Conservation (phyloP, 2,888 invertebrate genomes). For the Alloscopus bannaensis region DNA sequence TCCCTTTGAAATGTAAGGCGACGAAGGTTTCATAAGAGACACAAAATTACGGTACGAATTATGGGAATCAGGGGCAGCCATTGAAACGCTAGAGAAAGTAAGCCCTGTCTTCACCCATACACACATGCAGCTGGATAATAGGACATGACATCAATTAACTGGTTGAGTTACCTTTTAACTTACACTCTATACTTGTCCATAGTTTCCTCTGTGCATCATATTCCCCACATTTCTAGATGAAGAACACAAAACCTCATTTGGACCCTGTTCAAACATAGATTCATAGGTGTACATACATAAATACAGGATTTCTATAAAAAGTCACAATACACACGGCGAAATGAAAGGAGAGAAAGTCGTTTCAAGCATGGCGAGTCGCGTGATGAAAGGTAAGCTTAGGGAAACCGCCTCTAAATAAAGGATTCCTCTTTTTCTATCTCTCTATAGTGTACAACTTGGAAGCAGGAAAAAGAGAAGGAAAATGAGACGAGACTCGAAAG, state of each 20-base stretch:
- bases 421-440: background rate
- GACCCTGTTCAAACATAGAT: no score
- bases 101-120: background rate
- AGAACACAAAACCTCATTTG: no score
- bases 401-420: background rate
- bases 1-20: background rate
- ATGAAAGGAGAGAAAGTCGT: conserved; percentile 1
- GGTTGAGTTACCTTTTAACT: conserved; percentile 27
- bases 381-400: background rate
- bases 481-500: background rate
- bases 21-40: background rate
- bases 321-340: background rate
- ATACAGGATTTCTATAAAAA: no score
- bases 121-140: background rate
- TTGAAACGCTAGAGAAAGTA: conserved; percentile 2
- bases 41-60: background rate
- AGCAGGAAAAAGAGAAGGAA: background rate
- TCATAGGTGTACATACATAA: no score
- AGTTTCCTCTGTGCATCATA: background rate
- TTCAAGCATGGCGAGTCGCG: background rate
- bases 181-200: no score
- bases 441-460: background rate
- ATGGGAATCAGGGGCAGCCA: background rate
- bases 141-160: conserved; percentile 34
- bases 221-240: background rate